Conservation (phyloP, 1,140 invertebrate species). For the Euborellia annulipes region DNA sequence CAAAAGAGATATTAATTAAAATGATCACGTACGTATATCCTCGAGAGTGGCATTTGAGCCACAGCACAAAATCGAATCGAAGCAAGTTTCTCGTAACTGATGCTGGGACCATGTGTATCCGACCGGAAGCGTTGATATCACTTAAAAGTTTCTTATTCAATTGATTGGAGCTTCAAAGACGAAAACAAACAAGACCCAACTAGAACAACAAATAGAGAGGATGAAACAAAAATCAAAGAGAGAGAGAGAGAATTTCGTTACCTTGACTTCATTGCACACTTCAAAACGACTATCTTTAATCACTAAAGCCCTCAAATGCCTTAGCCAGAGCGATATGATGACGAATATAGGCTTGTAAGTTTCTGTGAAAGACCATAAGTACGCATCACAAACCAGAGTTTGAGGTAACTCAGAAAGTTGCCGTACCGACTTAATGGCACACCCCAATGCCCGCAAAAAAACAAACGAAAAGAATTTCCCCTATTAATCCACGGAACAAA, state of each 20-base stretch:
- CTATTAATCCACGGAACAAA: too few species aligned
- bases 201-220: slow-evolving; percentile 26
- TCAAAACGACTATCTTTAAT: slow-evolving; percentile 79
- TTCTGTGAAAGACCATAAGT: slow-evolving; percentile 87
- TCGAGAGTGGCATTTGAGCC: slow-evolving; percentile 69
- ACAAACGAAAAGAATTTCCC: too few species aligned
- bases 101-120: slow-evolving; percentile 94
- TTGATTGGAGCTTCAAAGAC: slow-evolving; percentile 69
- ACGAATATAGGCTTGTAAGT: slow-evolving; percentile 82
- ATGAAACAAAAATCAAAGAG: too few species aligned
- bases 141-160: slow-evolving; percentile 89
- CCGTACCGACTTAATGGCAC: slow-evolving; percentile 84
- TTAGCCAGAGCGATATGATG: slow-evolving; percentile 88
- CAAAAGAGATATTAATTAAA: slow-evolving; percentile 4
- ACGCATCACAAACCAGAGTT: slow-evolving; percentile 94
- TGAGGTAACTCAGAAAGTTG: slow-evolving; percentile 86
- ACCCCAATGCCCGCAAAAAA: slow-evolving; percentile 79
- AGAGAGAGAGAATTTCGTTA: too few species aligned
- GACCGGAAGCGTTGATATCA: slow-evolving; percentile 88
- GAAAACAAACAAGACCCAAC: slow-evolving; percentile 72
- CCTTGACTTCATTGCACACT: slow-evolving; percentile 89
- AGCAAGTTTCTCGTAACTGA: slow-evolving; percentile 75
- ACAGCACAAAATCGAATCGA: slow-evolving; percentile 93
- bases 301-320: slow-evolving; percentile 74
- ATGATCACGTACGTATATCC: slow-evolving; percentile 54